Percentiles rank a stretch among this genome's conserved stretches.
phyloP scores from a whole-genome alignment of 2,113 vertebrate genomes.

The Cephalopterus ornatus region DNA sequence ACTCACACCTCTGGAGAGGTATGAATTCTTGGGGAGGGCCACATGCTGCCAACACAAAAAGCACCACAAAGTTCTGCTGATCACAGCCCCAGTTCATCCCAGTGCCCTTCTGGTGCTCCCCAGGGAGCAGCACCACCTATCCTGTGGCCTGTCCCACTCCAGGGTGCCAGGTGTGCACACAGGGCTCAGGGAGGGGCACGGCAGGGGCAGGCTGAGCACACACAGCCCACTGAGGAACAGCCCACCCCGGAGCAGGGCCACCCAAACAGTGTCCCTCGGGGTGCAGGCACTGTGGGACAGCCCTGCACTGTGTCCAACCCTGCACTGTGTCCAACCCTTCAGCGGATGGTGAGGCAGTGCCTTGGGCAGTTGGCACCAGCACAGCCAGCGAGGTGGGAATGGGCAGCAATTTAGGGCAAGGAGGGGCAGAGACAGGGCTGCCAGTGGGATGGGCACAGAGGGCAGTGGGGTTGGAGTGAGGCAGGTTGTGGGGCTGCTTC shows the following conservation, averaged over 20 bases:
- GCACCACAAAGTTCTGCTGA: background rate
- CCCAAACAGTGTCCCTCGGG: background rate
- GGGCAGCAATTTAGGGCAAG: background rate
- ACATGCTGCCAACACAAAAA: accelerated
- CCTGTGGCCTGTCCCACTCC: background rate
- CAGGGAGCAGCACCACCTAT: background rate
- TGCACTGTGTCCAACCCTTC: background rate
- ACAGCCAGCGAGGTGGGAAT: background rate
- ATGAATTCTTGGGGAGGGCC: accelerated
- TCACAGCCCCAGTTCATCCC: background rate
- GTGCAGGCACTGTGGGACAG: background rate
- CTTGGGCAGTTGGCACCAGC: background rate
- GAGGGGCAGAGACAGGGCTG: background rate
- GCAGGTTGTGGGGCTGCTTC: background rate
- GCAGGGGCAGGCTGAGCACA: background rate
- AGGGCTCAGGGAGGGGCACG: background rate
- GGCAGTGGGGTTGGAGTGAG: background rate
- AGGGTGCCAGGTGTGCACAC: background rate
- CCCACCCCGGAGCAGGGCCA: accelerated
- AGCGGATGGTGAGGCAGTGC: accelerated
- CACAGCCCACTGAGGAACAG: background rate
- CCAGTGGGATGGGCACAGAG: no score
- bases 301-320: background rate
- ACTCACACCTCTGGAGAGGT: background rate
- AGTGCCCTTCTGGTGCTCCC: background rate